Percentiles rank a stretch among this genome's conserved stretches.
Conservation (phyloP, 2,113 vertebrate species). For the Lepus americanus region DNA sequence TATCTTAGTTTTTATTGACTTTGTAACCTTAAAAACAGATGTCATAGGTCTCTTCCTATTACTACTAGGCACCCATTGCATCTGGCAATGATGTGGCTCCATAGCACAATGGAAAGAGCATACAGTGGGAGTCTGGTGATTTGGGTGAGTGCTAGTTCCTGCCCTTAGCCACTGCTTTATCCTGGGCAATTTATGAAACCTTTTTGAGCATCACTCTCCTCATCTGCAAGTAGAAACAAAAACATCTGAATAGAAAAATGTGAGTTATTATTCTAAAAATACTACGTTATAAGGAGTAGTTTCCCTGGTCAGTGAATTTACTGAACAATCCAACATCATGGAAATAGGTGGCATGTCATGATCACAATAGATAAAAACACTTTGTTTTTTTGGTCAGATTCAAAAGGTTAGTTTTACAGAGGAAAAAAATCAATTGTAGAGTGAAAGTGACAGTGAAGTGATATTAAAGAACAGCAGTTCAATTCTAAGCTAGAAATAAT, state of each 20-base stretch:
- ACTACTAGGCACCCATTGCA: not conserved
- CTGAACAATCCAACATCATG: not conserved
- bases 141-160: not conserved
- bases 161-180: not conserved
- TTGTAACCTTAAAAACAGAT: not conserved
- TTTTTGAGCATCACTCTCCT: not conserved
- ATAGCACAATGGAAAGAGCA: not conserved
- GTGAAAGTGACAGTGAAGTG: constrained; percentile 12
- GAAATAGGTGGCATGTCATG: constrained; percentile 41
- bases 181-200: not conserved
- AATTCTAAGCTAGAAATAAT: constrained; percentile 37
- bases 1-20: constrained; percentile 37
- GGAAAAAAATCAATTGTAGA: not conserved
- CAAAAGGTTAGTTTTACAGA: not conserved
- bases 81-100: not conserved
- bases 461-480: constrained; percentile 38
- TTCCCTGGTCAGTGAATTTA: not conserved
- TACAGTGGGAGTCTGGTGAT: not conserved
- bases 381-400: constrained; percentile 38
- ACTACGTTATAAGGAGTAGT: not conserved
- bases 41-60: not conserved
- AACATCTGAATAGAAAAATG: not conserved
- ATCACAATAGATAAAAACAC: constrained; percentile 20
- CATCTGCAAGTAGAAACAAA: not conserved
- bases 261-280: constrained; percentile 34